Conservation (phyloP, 30 jellyfish, hydroid and myxozoan species). For the Phacellophora camtschatica region DNA sequence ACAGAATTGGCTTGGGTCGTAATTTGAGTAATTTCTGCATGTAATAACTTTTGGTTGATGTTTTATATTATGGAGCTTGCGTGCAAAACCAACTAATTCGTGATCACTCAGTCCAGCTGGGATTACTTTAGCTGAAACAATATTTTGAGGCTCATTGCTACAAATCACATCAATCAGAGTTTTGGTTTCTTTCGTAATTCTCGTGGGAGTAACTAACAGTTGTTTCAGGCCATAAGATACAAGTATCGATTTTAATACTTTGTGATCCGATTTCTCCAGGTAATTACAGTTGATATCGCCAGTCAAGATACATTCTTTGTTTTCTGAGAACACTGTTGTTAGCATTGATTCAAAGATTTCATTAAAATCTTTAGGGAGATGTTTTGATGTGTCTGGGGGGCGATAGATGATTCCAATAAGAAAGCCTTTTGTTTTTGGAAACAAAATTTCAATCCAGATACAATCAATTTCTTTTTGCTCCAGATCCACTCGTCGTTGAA, state of each 20-base stretch:
- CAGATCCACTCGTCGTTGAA: slow-evolving; percentile 41
- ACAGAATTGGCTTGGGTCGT: slow-evolving; percentile 4
- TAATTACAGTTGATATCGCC: slow-evolving; percentile 7
- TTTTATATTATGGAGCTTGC: slow-evolving; percentile 40
- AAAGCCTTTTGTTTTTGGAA: slow-evolving; percentile 15
- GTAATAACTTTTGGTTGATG: slow-evolving; percentile 2
- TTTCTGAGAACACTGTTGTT: too few relatives aligned
- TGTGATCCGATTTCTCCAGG: slow-evolving; percentile 6
- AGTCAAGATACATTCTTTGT: too few relatives aligned
- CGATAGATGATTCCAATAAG: too few relatives aligned
- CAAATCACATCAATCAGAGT: slow-evolving; percentile 36
- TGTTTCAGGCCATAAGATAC: slow-evolving; percentile 13
- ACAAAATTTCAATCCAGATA: slow-evolving; percentile 41
- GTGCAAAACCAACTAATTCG: slow-evolving; percentile 33
- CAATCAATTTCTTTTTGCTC: slow-evolving; percentile 44
- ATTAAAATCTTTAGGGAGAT: too few relatives aligned
- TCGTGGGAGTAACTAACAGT: slow-evolving; percentile 31
- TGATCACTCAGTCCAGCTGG: too few relatives aligned
- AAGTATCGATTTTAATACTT: neutral
- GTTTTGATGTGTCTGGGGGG: too few relatives aligned
- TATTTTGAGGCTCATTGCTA: neutral
- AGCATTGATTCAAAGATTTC: too few relatives aligned
- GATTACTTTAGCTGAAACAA: too few relatives aligned
- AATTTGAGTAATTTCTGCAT: slow-evolving; percentile 26
- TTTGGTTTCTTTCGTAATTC: slow-evolving; percentile 40